Evolutionary conservation across 2,113 vertebrate genomes (phyloP).

Genomic region (Rana temporaria): DNA sequence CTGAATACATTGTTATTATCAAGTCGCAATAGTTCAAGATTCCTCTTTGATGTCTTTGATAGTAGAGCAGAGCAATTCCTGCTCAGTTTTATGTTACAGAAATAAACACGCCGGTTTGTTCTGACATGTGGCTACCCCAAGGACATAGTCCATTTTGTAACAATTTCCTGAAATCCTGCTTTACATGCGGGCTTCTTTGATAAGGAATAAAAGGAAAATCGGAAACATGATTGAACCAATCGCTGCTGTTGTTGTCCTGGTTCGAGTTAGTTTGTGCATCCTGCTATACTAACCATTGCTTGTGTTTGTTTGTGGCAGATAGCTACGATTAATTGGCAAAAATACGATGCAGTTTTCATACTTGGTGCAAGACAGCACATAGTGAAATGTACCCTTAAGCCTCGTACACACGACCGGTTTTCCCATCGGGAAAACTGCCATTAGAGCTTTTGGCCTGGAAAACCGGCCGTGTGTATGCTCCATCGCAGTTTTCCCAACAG

Average conservation of each 20-base stretch:
- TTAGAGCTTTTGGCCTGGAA: no score
- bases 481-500: no score
- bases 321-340: not conserved
- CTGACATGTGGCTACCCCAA: constrained; percentile 36
- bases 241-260: not conserved
- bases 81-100: constrained; percentile 40
- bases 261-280: not conserved
- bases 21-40: constrained; percentile 30
- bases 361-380: no score
- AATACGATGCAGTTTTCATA: not conserved
- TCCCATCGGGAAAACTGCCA: no score
- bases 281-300: not conserved
- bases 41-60: constrained; percentile 39
- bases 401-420: no score
- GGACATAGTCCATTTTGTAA: constrained; percentile 40
- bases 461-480: no score
- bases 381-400: no score
- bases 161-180: constrained; percentile 35
- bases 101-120: constrained; percentile 35
- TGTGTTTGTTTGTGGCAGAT: not conserved
- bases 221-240: not conserved
- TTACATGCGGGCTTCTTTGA: not conserved
- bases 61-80: not conserved
- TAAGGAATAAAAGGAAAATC: constrained; percentile 18
- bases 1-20: constrained; percentile 31